These are phyloP conservation scores for Darevskia nairensis DNA, from an alignment of 2,797 vertebrate species.

Conservation along the genomic window DNA sequence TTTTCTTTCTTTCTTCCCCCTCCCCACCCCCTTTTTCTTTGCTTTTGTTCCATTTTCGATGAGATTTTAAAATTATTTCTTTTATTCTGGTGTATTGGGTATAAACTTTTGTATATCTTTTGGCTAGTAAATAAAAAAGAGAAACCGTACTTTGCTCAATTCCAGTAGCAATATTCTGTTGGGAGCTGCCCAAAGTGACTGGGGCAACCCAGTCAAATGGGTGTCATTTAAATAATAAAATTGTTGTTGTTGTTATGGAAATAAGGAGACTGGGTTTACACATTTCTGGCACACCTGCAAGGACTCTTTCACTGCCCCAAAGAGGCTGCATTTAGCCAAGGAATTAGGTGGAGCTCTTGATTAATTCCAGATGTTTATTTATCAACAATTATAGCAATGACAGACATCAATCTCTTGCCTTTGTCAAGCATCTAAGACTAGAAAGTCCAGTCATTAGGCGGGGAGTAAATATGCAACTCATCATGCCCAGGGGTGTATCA, in stretches of 20 bases:
- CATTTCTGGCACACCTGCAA: not conserved
- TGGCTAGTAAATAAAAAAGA: no score
- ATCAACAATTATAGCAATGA: not conserved
- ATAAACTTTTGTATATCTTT: no score
- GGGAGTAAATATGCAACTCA: constrained; percentile 41
- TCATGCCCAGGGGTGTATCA: constrained; percentile 67
- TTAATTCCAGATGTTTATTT: fast-evolving
- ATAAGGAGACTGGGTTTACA: not conserved
- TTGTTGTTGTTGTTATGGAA: not conserved
- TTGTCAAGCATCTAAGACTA: constrained; percentile 6
- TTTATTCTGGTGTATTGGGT: no score
- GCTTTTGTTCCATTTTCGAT: not conserved
- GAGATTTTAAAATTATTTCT: not conserved
- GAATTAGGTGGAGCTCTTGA: not conserved
- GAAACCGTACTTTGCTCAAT: not conserved
- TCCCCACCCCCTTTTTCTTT: not conserved
- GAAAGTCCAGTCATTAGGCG: constrained; percentile 29
- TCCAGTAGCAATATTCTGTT: not conserved
- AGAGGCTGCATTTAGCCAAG: not conserved
- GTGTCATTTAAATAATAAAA: no score
- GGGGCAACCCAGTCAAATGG: no score
- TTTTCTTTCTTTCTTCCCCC: not conserved
- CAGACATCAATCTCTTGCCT: not conserved
- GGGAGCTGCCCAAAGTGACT: no score
- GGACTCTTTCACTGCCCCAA: not conserved